Evolutionary conservation across 2,113 vertebrate species (phyloP), one percentile per base, ranked within the genome.

Genomic region (Poeciliopsis prolifica): DNA sequence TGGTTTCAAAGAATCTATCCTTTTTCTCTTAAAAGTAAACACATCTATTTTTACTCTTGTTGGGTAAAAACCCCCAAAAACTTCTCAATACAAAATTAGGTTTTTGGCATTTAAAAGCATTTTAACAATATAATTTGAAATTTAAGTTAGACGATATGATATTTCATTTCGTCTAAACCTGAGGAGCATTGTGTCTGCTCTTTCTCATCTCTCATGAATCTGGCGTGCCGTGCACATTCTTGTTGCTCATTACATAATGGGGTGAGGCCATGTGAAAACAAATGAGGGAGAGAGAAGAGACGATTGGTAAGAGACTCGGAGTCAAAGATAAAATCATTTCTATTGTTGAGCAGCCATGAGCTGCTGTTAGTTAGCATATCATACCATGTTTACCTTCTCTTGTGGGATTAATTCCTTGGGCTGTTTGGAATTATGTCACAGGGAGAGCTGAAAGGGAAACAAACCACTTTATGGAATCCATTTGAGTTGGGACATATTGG

Each of bases 231-330:
- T 35, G 61, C 14, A 22, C 40, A 48, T n/a, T 63, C 62, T 60
- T 64, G n/a, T 74, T 73, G 33, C 24, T 70, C 66, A 72, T 92
- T 92, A 88, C 74, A 54, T 87, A 93, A 91, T 31, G 51, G 72
- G 67, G 77, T 68, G 81, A 79, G 74, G 75, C 40, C 7, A 61
- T 65, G 61, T 75, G 68, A 84, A 80, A 67, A 48, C 30, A 66
- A 76, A 51, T 63, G 60, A 81, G 30, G 62, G 75, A 84, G 58
- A 51, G 68, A 81, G 61, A 65, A 58, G 51, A 81, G 64, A 70
- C 70, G 42, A 61, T 72, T 40, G 35, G 31, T 58, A 35, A 61
- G 65, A 62, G 6, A 22, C 35, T 65, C 63, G 31, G 69, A 66
- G 64, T 61, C 37, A 44, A 64, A 51, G 65, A 67, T 29, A 33